Percentiles rank a stretch among this genome's conserved stretches.
Evolutionary conservation across 2,888 invertebrate species (phyloP).

Genomic region (Habroteleia sp.): DNA sequence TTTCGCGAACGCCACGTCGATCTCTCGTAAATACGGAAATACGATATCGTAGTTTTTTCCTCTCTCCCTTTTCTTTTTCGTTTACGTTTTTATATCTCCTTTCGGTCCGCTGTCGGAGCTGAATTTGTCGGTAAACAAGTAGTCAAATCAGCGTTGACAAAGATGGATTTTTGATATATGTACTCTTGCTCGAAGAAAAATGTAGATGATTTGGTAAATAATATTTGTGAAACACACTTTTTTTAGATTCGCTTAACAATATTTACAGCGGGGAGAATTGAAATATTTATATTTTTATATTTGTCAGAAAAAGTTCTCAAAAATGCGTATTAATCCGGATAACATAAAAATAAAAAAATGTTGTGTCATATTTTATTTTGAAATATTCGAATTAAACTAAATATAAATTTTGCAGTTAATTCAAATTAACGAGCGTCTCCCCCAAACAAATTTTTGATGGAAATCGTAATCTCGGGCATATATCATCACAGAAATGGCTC

Average conservation of each 20-base stretch:
- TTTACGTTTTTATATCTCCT: conserved; percentile 9
- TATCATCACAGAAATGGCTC: neutral
- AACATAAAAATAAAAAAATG: too few relatives aligned
- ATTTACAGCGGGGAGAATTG: too few relatives aligned
- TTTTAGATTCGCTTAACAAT: too few relatives aligned
- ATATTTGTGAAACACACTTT: too few relatives aligned
- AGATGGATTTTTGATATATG: conserved; percentile 25
- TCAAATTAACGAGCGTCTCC: too few relatives aligned
- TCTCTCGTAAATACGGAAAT: conserved; percentile 57
- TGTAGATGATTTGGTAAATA: neutral
- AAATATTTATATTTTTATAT: too few relatives aligned
- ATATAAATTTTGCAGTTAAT: too few relatives aligned
- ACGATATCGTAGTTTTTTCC: conserved; percentile 36
- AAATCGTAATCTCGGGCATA: neutral
- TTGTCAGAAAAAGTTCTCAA: too few relatives aligned
- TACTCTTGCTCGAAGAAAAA: neutral
- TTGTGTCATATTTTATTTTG: too few relatives aligned
- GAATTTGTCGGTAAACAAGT: conserved; percentile 30
- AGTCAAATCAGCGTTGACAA: conserved; percentile 39
- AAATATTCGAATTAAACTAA: too few relatives aligned
- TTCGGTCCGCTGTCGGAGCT: conserved; percentile 11
- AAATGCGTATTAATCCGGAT: too few relatives aligned
- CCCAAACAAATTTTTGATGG: too few relatives aligned
- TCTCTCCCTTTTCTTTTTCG: conserved; percentile 5
- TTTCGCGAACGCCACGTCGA: conserved; percentile 50